A percentile compares a stretch with the other conserved stretches of the same genome.
Evolutionary conservation across 2,888 invertebrate species (phyloP).

Genomic region (Phragmatobia fuliginosa): DNA sequence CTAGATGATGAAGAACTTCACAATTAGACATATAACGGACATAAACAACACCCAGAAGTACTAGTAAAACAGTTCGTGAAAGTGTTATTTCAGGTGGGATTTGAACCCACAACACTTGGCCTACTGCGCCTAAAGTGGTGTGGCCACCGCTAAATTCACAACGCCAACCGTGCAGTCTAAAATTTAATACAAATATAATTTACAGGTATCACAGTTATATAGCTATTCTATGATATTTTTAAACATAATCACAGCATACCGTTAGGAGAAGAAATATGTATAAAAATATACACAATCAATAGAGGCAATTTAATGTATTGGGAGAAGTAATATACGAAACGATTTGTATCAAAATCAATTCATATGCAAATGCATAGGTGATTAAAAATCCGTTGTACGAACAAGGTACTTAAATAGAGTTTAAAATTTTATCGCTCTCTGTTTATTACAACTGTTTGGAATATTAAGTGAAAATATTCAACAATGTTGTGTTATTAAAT

Average conservation of each 20-base stretch:
- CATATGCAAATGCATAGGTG: conserved; percentile 38
- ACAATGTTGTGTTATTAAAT: conserved; percentile 1
- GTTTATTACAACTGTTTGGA: neutral
- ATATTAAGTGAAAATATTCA: neutral
- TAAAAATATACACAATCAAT: neutral
- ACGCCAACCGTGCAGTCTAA: no score
- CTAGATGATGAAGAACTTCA: no score
- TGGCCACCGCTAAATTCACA: no score
- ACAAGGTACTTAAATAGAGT: conserved; percentile 13
- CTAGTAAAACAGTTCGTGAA: no score
- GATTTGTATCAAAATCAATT: conserved; percentile 36
- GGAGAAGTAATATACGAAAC: conserved; percentile 19
- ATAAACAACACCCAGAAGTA: no score
- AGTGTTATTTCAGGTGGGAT: no score
- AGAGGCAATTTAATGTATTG: conserved; percentile 12
- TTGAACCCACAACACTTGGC: no score
- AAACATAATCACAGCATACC: neutral
- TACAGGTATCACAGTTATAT: no score
- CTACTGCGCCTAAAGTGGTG: no score
- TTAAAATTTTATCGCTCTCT: conserved; percentile 25
- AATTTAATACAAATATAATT: no score
- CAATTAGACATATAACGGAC: no score
- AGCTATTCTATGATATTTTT: neutral
- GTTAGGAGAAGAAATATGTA: neutral
- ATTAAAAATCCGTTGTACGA: conserved; percentile 28